phyloP scores from a whole-genome alignment of 2,888 invertebrate species.

The Kuschelorhynchus macadamiae region DNA sequence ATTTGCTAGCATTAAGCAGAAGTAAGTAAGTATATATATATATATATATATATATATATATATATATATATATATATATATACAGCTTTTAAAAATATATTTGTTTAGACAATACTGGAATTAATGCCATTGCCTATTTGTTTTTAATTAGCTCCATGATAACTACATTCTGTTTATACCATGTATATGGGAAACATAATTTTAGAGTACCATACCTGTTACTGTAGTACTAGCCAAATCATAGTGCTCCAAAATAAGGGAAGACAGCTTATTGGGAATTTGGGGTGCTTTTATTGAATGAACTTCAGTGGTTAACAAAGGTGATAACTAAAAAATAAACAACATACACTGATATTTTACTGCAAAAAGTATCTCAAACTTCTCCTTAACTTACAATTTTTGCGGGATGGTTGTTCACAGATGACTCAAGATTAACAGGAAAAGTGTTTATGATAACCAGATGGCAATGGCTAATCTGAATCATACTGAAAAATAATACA shows the following conservation, averaged over 20 bases:
- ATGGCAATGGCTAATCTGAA: constrained; percentile 90
- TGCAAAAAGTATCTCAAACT: neutral
- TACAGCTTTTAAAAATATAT: too few relatives aligned
- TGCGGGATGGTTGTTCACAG: constrained; percentile 80
- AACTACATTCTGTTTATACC: too few relatives aligned
- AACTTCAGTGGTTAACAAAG: constrained; percentile 83
- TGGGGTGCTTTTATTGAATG: constrained; percentile 84
- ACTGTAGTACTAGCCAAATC: constrained; percentile 96
- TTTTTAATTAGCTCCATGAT: too few relatives aligned
- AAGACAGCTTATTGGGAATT: constrained; percentile 81
- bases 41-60: too few relatives aligned
- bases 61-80: too few relatives aligned
- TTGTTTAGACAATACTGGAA: too few relatives aligned
- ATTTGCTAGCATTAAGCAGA: too few relatives aligned
- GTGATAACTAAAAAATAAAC: constrained; percentile 73
- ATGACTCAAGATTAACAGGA: constrained; percentile 84
- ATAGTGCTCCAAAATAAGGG: constrained; percentile 87
- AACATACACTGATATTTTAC: neutral
- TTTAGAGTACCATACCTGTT: too few relatives aligned
- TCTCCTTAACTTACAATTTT: constrained; percentile 74
- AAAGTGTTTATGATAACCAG: constrained; percentile 91
- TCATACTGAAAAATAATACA: constrained; percentile 70
- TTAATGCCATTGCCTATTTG: too few relatives aligned
- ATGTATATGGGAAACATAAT: too few relatives aligned
- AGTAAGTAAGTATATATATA: too few relatives aligned